Percentiles rank a stretch among this genome's conserved stretches.
phyloP scores from a whole-genome alignment of 2,888 invertebrate species.

The Aromia moschata region DNA sequence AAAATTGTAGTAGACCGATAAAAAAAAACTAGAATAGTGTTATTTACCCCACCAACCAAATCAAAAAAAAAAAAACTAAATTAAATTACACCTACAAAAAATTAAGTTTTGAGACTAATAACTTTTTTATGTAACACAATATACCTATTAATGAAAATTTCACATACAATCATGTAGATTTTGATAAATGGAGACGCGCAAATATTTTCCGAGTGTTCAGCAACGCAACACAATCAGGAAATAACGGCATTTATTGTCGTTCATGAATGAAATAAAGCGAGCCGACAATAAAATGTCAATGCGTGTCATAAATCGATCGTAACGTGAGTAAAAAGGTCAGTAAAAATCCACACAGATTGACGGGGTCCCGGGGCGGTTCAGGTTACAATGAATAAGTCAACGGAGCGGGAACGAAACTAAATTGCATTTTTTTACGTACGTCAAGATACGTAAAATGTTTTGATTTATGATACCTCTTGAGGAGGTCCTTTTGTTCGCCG shows the following conservation, averaged over 20 bases:
- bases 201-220: slow-evolving; percentile 19
- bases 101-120: no score
- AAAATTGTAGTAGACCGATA: no score
- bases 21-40: no score
- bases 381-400: slow-evolving; percentile 55
- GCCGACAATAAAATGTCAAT: slow-evolving; percentile 47
- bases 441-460: slow-evolving; percentile 55
- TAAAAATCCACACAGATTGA: slow-evolving; percentile 33
- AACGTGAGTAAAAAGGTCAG: slow-evolving; percentile 43
- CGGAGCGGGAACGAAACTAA: slow-evolving; percentile 53
- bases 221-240: slow-evolving; percentile 20
- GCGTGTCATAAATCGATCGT: slow-evolving; percentile 48
- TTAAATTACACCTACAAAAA: no score
- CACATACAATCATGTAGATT: neutral
- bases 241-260: slow-evolving; percentile 23
- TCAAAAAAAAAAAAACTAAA: no score
- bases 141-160: neutral
- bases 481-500: slow-evolving; percentile 55
- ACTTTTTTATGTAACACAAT: no score
- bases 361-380: slow-evolving; percentile 47
- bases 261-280: slow-evolving; percentile 37
- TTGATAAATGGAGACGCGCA: slow-evolving; percentile 12
- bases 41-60: no score
- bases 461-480: slow-evolving; percentile 63
- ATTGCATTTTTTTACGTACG: slow-evolving; percentile 55